These are phyloP conservation scores for Anguilla pacifica DNA, from an alignment of 2,797 vertebrate species.

Conservation along the genomic window DNA sequence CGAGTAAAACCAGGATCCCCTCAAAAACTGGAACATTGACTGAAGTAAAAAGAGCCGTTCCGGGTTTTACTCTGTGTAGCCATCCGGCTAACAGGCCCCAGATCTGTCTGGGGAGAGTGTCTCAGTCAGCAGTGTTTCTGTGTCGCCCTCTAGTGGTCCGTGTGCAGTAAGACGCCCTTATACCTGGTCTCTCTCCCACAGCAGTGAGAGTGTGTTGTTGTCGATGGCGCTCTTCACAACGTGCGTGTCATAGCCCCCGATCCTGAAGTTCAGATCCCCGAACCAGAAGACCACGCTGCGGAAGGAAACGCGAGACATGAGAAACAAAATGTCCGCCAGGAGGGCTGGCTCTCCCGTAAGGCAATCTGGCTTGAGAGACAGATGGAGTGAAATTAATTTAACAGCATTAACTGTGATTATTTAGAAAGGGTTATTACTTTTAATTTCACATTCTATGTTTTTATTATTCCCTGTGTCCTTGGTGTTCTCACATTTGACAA, in stretches of 20 bases:
- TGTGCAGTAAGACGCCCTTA: slow-evolving; percentile 34
- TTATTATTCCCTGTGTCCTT: too few species aligned
- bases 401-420: too few species aligned
- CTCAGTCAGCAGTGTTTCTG: slow-evolving; percentile 11
- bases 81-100: neutral
- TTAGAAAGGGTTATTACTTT: too few species aligned
- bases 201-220: slow-evolving; percentile 86
- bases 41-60: too few species aligned
- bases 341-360: neutral
- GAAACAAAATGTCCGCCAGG: neutral
- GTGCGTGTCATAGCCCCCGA: slow-evolving; percentile 92
- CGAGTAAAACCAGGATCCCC: too few species aligned
- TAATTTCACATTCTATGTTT: too few species aligned
- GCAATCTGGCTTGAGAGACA: too few species aligned
- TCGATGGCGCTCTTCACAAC: slow-evolving; percentile 96
- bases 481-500: too few species aligned
- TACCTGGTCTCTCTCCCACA: slow-evolving; percentile 98
- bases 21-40: too few species aligned
- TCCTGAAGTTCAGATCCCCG: slow-evolving; percentile 96
- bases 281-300: slow-evolving; percentile 95
- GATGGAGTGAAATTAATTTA: too few species aligned
- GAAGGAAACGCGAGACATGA: slow-evolving; percentile 20
- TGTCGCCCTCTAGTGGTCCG: slow-evolving; percentile 55
- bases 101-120: neutral
- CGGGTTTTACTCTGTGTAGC: too few species aligned